phyloP scores from a whole-genome alignment of 2,797 vertebrate genomes.

The Liparis tanakae region DNA sequence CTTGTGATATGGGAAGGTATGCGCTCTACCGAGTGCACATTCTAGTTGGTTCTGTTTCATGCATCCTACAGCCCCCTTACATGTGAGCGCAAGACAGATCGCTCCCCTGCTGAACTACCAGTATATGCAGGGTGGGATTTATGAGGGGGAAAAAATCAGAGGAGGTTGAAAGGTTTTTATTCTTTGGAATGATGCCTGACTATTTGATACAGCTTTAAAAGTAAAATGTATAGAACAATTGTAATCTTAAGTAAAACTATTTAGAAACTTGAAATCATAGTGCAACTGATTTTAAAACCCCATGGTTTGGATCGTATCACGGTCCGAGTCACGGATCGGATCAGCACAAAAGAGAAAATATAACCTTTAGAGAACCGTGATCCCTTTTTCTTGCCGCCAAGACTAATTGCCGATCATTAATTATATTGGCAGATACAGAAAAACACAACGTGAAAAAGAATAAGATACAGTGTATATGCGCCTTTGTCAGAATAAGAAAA shows the following conservation, averaged over 20 bases:
- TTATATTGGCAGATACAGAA: too few relatives aligned
- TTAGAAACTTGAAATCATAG: background rate
- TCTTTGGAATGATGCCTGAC: background rate
- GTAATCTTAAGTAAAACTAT: background rate
- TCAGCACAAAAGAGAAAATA: too few relatives aligned
- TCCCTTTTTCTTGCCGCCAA: too few relatives aligned
- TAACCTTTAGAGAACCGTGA: too few relatives aligned
- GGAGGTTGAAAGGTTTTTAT: slow-evolving; percentile 5
- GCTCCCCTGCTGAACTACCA: slow-evolving; percentile 13
- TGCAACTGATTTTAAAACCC: background rate
- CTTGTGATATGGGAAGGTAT: too few relatives aligned
- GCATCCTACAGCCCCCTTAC: slow-evolving; percentile 27
- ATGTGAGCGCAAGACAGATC: slow-evolving; percentile 21
- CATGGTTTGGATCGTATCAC: too few relatives aligned
- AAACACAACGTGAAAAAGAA: background rate
- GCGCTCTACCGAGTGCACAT: too few relatives aligned
- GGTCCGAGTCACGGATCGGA: too few relatives aligned
- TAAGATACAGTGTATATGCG: background rate
- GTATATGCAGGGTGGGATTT: slow-evolving; percentile 10
- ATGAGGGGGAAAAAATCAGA: background rate
- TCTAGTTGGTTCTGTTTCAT: slow-evolving; percentile 30
- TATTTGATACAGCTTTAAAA: background rate
- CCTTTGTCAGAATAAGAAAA: background rate
- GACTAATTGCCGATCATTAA: too few relatives aligned
- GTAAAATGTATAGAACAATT: too few relatives aligned